Percentiles rank a stretch among this genome's conserved stretches.
These are phyloP conservation scores for Ophiothrix spiculata DNA, from an alignment of 35 echinoderm and acorn worm species.

Conservation along the genomic window DNA sequence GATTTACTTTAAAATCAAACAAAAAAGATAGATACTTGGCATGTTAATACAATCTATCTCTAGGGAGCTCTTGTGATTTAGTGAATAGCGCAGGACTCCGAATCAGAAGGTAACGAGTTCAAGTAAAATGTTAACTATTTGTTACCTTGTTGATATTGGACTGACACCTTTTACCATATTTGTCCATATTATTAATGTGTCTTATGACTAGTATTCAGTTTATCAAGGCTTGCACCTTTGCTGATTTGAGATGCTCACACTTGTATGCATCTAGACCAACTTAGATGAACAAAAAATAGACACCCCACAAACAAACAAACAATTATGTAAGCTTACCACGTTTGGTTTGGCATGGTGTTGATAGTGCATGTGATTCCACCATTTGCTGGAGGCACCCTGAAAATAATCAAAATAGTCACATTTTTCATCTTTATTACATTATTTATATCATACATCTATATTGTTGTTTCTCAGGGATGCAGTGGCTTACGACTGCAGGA, in stretches of 20 bases:
- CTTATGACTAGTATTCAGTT: not conserved
- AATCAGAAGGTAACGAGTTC: too few species aligned
- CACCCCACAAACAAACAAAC: not conserved
- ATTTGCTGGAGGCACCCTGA: slow-evolving; percentile 84
- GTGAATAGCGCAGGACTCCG: too few species aligned
- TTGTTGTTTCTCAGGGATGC: too few species aligned
- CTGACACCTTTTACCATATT: too few species aligned
- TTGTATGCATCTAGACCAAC: not conserved
- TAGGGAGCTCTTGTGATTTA: too few species aligned
- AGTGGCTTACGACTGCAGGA: too few species aligned
- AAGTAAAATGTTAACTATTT: too few species aligned
- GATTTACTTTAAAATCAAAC: too few species aligned
- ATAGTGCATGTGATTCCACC: slow-evolving; percentile 99
- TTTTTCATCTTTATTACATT: not conserved
- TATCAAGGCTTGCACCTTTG: not conserved
- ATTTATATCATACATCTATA: not conserved
- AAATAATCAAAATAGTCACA: not conserved
- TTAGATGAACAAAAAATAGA: not conserved
- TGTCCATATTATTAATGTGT: too few species aligned
- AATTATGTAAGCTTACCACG: slow-evolving; percentile 69
- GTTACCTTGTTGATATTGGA: too few species aligned
- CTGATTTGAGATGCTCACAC: not conserved
- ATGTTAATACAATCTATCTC: too few species aligned
- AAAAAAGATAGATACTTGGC: too few species aligned
- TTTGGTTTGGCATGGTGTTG: slow-evolving; percentile 99